Evolutionary conservation across 2,113 vertebrate species (phyloP).

Genomic region (Rhineura floridana): DNA sequence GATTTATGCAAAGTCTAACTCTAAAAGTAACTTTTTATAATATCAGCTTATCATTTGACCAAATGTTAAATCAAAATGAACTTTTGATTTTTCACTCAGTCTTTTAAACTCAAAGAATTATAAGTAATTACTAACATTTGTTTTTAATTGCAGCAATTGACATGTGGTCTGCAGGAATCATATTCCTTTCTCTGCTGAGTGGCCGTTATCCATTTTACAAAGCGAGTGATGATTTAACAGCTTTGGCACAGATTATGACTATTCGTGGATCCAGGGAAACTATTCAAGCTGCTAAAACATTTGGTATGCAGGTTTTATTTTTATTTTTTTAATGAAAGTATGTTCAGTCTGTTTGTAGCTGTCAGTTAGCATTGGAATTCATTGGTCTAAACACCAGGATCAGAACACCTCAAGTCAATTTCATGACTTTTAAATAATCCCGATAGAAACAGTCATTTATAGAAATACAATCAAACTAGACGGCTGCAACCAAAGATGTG

Average conservation of each 20-base stretch:
- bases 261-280: conserved; percentile 94
- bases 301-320: conserved; percentile 80
- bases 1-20: background rate
- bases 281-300: conserved; percentile 87
- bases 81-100: conserved; percentile 8
- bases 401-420: background rate
- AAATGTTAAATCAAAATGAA: conserved; percentile 1
- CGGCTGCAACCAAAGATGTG: background rate
- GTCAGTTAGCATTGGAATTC: background rate
- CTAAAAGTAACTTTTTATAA: background rate
- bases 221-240: conserved; percentile 94
- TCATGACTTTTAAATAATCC: background rate
- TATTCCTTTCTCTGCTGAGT: conserved; percentile 95
- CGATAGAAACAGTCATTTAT: background rate
- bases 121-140: conserved; percentile 36
- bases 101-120: conserved; percentile 18
- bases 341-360: conserved; percentile 9
- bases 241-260: conserved; percentile 96
- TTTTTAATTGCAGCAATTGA: conserved; percentile 89
- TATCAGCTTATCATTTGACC: conserved; percentile 6
- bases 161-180: conserved; percentile 95
- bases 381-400: background rate
- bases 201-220: conserved; percentile 97
- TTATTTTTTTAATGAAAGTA: background rate
- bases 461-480: background rate